These are phyloP conservation scores for Dicyrtoma fusca DNA, from an alignment of 2,888 invertebrate species.

Conservation along the genomic window DNA sequence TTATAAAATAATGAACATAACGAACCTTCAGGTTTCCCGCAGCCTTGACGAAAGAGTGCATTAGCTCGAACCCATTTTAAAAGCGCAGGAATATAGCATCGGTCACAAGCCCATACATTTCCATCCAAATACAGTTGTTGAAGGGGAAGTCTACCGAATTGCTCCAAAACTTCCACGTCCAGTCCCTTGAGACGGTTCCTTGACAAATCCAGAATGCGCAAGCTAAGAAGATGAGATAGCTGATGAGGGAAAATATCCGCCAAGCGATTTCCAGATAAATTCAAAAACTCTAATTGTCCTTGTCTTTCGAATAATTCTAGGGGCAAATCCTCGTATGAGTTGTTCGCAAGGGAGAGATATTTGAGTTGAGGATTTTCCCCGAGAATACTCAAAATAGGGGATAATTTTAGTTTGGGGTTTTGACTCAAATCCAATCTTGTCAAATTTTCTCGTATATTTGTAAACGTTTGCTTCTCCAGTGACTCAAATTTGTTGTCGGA, in stretches of 20 bases:
- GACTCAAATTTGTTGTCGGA: slow-evolving; percentile 66
- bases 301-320: slow-evolving; percentile 66
- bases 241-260: slow-evolving; percentile 65
- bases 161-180: slow-evolving; percentile 65
- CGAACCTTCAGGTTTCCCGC: slow-evolving; percentile 24
- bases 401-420: slow-evolving; percentile 61
- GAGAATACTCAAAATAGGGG: slow-evolving; percentile 62
- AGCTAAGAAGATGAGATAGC: slow-evolving; percentile 64
- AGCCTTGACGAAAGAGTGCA: slow-evolving; percentile 43
- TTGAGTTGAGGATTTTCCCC: slow-evolving; percentile 65
- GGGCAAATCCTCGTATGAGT: slow-evolving; percentile 66
- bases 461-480: slow-evolving; percentile 48
- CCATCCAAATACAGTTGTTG: slow-evolving; percentile 62
- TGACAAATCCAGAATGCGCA: slow-evolving; percentile 73
- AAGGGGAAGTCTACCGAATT: slow-evolving; percentile 62
- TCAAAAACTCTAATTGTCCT: slow-evolving; percentile 68
- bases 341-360: slow-evolving; percentile 66
- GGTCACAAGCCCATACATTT: slow-evolving; percentile 72
- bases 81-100: slow-evolving; percentile 68
- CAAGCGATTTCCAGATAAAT: slow-evolving; percentile 75
- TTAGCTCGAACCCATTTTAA: slow-evolving; percentile 58
- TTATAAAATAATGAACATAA: too few relatives aligned
- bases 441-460: slow-evolving; percentile 53
- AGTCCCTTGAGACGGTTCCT: slow-evolving; percentile 71
- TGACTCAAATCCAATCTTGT: slow-evolving; percentile 55